Conservation (phyloP, 2,797 vertebrate genomes). For the Melanotaenia pygmaea region DNA sequence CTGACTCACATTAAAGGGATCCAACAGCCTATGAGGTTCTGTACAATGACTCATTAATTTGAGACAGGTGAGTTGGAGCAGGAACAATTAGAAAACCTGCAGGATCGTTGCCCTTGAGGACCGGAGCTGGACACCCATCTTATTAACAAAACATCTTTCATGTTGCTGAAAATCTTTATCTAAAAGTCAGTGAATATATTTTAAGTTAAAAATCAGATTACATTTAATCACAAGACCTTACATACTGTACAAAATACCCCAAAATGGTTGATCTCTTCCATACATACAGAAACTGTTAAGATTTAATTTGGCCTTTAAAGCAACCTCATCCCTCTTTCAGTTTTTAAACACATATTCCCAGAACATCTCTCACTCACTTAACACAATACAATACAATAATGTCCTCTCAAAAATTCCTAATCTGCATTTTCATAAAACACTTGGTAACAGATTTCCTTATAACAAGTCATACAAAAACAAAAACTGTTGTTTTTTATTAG, state of each 20-base stretch:
- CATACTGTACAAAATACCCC: neutral
- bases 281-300: slow-evolving; percentile 11
- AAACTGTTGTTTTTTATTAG: slow-evolving; percentile 29
- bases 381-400: slow-evolving; percentile 19
- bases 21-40: too few species aligned
- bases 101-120: too few species aligned
- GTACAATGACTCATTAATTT: too few species aligned
- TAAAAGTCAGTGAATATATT: neutral
- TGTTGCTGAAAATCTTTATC: neutral
- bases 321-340: neutral
- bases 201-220: neutral
- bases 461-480: neutral
- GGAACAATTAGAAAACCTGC: too few species aligned
- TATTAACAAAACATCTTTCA: slow-evolving; percentile 4
- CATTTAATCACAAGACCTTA: neutral
- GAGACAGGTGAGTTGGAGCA: too few species aligned
- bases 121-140: too few species aligned
- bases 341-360: slow-evolving; percentile 13
- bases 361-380: neutral
- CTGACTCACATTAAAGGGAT: too few species aligned
- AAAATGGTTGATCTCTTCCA: neutral
- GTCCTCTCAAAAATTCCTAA: slow-evolving; percentile 12
- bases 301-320: slow-evolving; percentile 1
- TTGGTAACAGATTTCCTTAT: neutral
- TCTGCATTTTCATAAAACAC: neutral